Evolutionary conservation across 2,888 invertebrate genomes (phyloP).

Genomic region (Tenthredo mesomela): DNA sequence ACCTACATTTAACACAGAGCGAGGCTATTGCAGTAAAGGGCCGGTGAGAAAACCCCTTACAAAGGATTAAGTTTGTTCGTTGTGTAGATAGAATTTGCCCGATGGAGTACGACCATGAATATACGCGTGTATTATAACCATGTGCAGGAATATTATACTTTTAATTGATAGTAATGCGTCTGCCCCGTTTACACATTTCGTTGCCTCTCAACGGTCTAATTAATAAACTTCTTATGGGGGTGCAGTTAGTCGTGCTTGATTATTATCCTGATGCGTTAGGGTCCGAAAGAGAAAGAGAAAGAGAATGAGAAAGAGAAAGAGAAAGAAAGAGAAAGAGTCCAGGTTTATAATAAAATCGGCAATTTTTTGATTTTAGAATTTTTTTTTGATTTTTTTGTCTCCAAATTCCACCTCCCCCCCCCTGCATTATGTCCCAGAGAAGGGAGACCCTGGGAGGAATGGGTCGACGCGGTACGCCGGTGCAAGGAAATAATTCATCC

Average conservation of each 20-base stretch:
- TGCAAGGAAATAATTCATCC: conserved; percentile 34
- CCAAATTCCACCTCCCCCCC: not conserved
- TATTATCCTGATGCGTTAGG: not conserved
- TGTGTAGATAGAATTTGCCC: not conserved
- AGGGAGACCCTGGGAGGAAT: not conserved
- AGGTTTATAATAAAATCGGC: not conserved
- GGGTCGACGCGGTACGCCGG: not conserved
- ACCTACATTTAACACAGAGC: conserved; percentile 45
- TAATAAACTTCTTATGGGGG: conserved; percentile 38
- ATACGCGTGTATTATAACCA: not conserved
- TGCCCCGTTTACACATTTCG: conserved; percentile 52
- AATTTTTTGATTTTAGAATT: not conserved
- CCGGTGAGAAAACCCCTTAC: conserved; percentile 57
- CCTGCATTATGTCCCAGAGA: not conserved
- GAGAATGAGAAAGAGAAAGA: not conserved
- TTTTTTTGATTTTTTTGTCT: not conserved
- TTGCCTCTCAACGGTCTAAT: conserved; percentile 34
- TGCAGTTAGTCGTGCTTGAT: not conserved
- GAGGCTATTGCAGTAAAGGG: conserved; percentile 31
- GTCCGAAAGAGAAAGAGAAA: not conserved
- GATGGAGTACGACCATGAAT: not conserved
- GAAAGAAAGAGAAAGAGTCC: not conserved
- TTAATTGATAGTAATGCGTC: conserved; percentile 70
- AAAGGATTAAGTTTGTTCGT: conserved; percentile 59
- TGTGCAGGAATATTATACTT: conserved; percentile 55